These are phyloP conservation scores for Drosophila differens DNA, from an alignment of 2,888 invertebrate species.

Conservation along the genomic window DNA sequence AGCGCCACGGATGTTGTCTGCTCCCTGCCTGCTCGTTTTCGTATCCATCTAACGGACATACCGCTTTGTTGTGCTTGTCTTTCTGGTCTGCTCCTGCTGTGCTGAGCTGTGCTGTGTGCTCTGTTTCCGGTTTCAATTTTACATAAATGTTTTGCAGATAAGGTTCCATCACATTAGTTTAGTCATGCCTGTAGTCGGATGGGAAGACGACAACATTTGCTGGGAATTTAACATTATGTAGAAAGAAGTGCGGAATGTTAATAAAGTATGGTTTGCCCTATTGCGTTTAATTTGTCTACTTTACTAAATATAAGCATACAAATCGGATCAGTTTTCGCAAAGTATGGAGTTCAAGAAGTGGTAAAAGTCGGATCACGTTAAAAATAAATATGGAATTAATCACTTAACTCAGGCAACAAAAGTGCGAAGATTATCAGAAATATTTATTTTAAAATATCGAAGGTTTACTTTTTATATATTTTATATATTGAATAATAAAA, in stretches of 20 bases:
- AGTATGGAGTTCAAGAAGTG: not conserved
- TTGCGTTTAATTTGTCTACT: not conserved
- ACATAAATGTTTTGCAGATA: conserved; percentile 57
- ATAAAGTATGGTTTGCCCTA: not conserved
- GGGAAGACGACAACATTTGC: not conserved
- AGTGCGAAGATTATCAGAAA: not conserved
- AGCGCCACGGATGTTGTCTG: conserved; percentile 1
- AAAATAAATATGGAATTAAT: not conserved
- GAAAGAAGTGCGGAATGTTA: not conserved
- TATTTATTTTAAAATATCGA: not conserved
- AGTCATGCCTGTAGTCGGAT: conserved; percentile 7
- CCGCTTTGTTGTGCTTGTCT: conserved; percentile 15
- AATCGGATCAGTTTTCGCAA: not conserved
- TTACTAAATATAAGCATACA: not conserved
- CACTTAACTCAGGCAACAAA: not conserved
- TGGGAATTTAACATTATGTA: not conserved
- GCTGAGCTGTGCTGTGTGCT: conserved; percentile 2
- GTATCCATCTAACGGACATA: conserved; percentile 18
- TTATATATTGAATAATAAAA: not conserved
- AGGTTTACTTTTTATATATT: not conserved
- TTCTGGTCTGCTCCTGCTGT: not conserved
- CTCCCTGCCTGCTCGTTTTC: conserved; percentile 9
- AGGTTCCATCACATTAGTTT: conserved; percentile 51
- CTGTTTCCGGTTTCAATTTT: conserved; percentile 72
- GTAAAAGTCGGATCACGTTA: not conserved